Conservation (phyloP, 2,888 invertebrate genomes). For the Chalcosyrphus nemorum region DNA sequence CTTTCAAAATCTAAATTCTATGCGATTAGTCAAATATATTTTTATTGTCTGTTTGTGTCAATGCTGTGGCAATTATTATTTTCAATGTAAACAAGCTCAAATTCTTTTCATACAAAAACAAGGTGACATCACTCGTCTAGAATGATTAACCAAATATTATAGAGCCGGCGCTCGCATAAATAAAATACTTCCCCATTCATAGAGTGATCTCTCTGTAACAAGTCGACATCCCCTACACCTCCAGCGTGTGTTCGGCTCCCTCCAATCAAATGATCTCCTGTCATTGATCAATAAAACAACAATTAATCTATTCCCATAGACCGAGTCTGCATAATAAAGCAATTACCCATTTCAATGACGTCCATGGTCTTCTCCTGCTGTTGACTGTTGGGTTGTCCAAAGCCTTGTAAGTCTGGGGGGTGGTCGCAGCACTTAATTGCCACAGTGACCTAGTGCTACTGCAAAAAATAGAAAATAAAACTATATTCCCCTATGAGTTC, state of each 20-base stretch:
- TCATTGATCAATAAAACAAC: constrained; percentile 64
- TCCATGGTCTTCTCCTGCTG: constrained; percentile 16
- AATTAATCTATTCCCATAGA: constrained; percentile 62
- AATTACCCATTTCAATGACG: constrained; percentile 57
- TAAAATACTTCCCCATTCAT: constrained; percentile 44
- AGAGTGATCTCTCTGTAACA: constrained; percentile 20
- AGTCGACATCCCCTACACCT: not conserved
- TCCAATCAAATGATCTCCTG: constrained; percentile 56
- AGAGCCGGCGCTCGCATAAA: constrained; percentile 10
- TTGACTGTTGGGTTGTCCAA: not conserved
- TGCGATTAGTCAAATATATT: not conserved
- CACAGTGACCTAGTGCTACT: constrained; percentile 59
- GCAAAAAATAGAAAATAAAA: too few relatives aligned
- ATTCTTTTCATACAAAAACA: constrained; percentile 19
- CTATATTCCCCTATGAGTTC: constrained; percentile 22
- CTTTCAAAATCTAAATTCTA: not conserved
- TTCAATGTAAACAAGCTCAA: constrained; percentile 29
- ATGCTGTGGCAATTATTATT: constrained; percentile 2
- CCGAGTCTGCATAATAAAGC: constrained; percentile 38
- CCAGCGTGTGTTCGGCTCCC: not conserved
- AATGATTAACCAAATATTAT: constrained; percentile 39
- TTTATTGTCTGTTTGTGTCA: constrained; percentile 16
- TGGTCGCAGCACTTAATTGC: constrained; percentile 45
- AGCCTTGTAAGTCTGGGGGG: constrained; percentile 7
- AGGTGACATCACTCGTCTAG: constrained; percentile 56